A percentile compares a stretch with the other conserved stretches of the same genome.
phyloP scores from a whole-genome alignment of 2,113 vertebrate species.

The Mus spicilegus region DNA sequence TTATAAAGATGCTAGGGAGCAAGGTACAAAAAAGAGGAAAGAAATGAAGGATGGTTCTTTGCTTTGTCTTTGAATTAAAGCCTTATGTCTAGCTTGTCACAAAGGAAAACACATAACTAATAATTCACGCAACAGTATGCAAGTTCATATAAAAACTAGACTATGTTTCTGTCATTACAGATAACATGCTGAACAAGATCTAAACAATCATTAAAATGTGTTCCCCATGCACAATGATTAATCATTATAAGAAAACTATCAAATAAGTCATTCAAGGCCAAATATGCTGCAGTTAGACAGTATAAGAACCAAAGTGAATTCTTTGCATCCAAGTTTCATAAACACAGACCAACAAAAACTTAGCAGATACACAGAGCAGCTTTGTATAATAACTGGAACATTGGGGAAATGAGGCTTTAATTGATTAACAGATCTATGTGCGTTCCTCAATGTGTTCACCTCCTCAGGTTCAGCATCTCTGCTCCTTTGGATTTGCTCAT shows the following conservation, averaged over 20 bases:
- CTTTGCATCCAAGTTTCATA: background rate
- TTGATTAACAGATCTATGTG: conserved; percentile 21
- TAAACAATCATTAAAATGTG: background rate
- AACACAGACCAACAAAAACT: background rate
- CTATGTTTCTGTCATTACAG: background rate
- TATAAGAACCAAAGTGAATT: background rate
- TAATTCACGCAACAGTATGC: background rate
- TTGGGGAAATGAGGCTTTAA: conserved; percentile 46
- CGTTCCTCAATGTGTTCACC: background rate
- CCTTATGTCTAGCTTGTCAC: background rate
- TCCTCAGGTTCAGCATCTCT: conserved; percentile 57
- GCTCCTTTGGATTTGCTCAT: conserved; percentile 8
- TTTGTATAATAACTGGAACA: conserved; percentile 33
- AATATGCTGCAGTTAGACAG: background rate
- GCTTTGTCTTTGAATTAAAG: conserved; percentile 16
- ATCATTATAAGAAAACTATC: background rate
- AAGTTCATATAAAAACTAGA: background rate
- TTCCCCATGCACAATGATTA: conserved; percentile 30
- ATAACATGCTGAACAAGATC: background rate
- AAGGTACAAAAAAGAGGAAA: background rate
- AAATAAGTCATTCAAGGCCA: conserved; percentile 3
- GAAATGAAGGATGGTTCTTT: background rate
- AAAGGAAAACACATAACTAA: background rate
- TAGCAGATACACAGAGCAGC: background rate
- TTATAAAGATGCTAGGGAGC: background rate